Conservation (phyloP, 1,140 invertebrate species). For the Drosophila ogumai region DNA sequence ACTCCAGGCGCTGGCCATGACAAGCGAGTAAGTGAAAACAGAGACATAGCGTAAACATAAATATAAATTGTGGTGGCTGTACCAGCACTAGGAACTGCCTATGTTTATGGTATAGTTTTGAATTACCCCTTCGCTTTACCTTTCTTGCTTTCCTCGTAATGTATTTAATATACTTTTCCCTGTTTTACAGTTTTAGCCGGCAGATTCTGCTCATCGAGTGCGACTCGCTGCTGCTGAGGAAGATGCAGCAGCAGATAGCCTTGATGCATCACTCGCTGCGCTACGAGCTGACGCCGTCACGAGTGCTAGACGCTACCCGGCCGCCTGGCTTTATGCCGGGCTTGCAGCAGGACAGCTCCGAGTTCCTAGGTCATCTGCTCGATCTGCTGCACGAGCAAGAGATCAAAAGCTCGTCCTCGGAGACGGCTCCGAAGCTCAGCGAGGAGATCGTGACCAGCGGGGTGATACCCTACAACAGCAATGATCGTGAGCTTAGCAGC, state of each 20-base stretch:
- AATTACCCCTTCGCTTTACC: background rate
- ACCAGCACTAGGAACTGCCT: background rate
- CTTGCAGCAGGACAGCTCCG: conserved; percentile 94
- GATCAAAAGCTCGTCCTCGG: conserved; percentile 62
- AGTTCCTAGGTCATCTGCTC: conserved; percentile 92
- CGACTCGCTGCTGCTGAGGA: conserved; percentile 86
- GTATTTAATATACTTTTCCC: background rate
- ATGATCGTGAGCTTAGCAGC: conserved; percentile 50
- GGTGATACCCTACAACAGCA: conserved; percentile 72
- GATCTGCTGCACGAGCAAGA: conserved; percentile 91
- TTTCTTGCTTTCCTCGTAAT: background rate
- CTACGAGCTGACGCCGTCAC: conserved; percentile 88
- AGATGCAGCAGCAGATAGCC: conserved; percentile 91
- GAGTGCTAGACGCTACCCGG: conserved; percentile 88
- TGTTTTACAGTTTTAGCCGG: conserved; percentile 84
- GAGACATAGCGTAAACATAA: background rate
- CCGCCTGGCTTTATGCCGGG: conserved; percentile 91
- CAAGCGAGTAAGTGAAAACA: conserved; percentile 88
- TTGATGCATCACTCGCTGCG: conserved; percentile 89
- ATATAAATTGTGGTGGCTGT: background rate
- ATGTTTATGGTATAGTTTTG: background rate
- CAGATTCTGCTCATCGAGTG: conserved; percentile 86
- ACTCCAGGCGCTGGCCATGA: conserved; percentile 92
- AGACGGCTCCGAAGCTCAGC: conserved; percentile 10
- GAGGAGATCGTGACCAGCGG: conserved; percentile 58